phyloP scores from a whole-genome alignment of 2,797 vertebrate genomes.

The Pipistrellus pipistrellus region DNA sequence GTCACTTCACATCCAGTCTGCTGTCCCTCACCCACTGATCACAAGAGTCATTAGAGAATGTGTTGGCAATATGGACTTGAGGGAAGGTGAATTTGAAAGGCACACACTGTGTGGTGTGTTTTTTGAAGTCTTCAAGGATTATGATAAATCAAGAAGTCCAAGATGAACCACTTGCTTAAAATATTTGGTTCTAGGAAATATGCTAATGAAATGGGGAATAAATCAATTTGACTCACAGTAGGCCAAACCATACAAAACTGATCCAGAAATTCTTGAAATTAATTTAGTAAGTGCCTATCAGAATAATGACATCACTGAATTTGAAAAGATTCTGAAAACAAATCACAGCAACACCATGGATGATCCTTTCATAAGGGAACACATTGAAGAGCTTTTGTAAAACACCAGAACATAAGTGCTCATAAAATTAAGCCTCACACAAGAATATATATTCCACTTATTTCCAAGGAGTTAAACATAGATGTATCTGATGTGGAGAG shows the following conservation, averaged over 20 bases:
- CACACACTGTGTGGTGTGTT: constrained; percentile 95
- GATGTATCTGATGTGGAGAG: constrained; percentile 99
- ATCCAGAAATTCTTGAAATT: constrained; percentile 99
- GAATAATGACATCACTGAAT: constrained; percentile 98
- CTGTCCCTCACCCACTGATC: neutral
- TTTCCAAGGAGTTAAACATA: constrained; percentile 99
- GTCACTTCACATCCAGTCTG: neutral
- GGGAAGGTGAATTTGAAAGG: constrained; percentile 99
- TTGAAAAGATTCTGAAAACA: constrained; percentile 99
- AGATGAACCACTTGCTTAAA: constrained; percentile 88
- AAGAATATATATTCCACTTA: constrained; percentile 99
- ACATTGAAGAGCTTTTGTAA: constrained; percentile 99
- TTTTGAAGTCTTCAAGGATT: constrained; percentile 99
- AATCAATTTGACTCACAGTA: constrained; percentile 99
- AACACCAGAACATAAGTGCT: constrained; percentile 99
- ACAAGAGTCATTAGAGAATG: constrained; percentile 70
- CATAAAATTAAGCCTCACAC: constrained; percentile 99
- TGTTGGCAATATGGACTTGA: constrained; percentile 99
- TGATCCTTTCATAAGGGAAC: constrained; percentile 99
- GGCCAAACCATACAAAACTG: constrained; percentile 99
- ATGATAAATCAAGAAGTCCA: constrained; percentile 98
- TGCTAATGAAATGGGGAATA: constrained; percentile 99
- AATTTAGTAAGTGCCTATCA: constrained; percentile 99
- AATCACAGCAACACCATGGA: constrained; percentile 99
- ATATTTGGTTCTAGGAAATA: constrained; percentile 99